Evolutionary conservation across 2,113 vertebrate species (phyloP).

Genomic region (Shinisaurus crocodilurus): DNA sequence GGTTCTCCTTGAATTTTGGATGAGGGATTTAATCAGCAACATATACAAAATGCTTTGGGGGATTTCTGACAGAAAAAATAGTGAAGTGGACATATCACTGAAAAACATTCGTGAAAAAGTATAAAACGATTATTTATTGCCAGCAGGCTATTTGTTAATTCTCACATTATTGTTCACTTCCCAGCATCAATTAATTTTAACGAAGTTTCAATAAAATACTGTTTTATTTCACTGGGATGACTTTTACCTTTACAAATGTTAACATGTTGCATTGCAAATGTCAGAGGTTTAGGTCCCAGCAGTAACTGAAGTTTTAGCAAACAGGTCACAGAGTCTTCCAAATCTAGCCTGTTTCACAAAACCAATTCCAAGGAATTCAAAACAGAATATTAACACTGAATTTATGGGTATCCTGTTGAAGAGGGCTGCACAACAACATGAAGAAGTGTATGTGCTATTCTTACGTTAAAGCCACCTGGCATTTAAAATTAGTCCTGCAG

Average conservation of each 20-base stretch:
- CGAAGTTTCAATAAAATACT: not conserved
- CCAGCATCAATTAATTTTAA: constrained; percentile 32
- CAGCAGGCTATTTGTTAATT: not conserved
- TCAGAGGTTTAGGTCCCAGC: not conserved
- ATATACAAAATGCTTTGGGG: not conserved
- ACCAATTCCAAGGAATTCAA: constrained; percentile 43
- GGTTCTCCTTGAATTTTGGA: not conserved
- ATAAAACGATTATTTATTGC: not conserved
- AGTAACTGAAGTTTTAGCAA: not conserved
- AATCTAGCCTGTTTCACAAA: not conserved
- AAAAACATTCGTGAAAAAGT: constrained; percentile 21
- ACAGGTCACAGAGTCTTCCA: not conserved
- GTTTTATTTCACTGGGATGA: constrained; percentile 22
- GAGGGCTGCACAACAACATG: constrained; percentile 1
- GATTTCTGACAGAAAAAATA: constrained; percentile 15
- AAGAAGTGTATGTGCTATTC: constrained; percentile 20
- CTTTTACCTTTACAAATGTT: constrained; percentile 18
- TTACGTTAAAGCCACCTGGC: not conserved
- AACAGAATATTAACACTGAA: not conserved
- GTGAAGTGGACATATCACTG: constrained; percentile 22
- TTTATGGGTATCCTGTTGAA: constrained; percentile 12
- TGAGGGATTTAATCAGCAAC: not conserved
- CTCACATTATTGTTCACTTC: not conserved
- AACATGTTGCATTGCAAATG: constrained; percentile 34
- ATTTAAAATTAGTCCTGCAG: constrained; percentile 45